Percentiles rank a stretch among this genome's conserved stretches.
Conservation (phyloP, 2,113 vertebrate species). For the Peromyscus maniculatus region DNA sequence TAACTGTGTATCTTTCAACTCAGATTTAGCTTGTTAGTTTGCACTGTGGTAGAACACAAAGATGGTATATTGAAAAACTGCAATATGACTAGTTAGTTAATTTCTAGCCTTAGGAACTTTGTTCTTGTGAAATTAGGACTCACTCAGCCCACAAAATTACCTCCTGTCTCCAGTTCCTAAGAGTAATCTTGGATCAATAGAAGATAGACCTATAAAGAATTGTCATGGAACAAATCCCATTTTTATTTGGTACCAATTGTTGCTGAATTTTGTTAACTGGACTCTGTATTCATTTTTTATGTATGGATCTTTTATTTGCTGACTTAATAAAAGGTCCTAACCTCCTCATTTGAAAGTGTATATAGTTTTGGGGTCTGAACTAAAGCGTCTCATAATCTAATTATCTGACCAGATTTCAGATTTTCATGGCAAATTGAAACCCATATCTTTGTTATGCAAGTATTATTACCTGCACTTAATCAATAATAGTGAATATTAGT, state of each 20-base stretch:
- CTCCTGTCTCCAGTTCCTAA: neutral
- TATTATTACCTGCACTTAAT: neutral
- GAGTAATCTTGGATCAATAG: neutral
- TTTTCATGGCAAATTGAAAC: neutral
- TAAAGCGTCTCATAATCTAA: neutral
- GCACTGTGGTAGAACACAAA: neutral
- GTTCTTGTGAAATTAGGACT: neutral
- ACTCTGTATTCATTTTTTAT: neutral
- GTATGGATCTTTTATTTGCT: neutral
- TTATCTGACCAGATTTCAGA: neutral
- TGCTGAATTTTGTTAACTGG: neutral
- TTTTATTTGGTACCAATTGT: neutral
- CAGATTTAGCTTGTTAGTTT: neutral
- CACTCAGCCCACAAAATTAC: neutral
- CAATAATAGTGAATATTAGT: slow-evolving; percentile 29
- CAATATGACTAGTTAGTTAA: neutral
- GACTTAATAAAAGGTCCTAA: neutral
- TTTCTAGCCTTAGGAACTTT: neutral
- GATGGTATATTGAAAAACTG: neutral
- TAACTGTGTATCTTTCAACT: neutral
- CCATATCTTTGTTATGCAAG: neutral
- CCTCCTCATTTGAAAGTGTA: neutral
- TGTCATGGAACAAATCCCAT: neutral
- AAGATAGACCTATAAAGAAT: neutral
- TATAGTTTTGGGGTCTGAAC: neutral